Percentiles rank a stretch among this genome's conserved stretches.
Conservation (phyloP, 2,888 invertebrate species). For the Nycteola revayana region DNA sequence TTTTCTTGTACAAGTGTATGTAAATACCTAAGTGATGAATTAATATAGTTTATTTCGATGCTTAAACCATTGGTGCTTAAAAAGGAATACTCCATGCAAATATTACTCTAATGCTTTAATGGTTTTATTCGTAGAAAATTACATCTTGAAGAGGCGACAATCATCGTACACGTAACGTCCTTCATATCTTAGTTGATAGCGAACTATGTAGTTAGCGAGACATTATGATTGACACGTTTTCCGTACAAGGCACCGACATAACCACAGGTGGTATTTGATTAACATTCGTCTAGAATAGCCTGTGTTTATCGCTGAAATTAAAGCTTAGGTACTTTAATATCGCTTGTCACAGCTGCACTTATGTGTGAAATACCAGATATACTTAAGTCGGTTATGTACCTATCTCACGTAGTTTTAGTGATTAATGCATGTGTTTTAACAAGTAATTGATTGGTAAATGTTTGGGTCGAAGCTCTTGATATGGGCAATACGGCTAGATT, state of each 20-base stretch:
- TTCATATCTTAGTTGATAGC: too few relatives aligned
- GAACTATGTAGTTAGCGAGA: too few relatives aligned
- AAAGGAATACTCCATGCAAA: too few relatives aligned
- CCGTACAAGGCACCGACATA: conserved; percentile 14
- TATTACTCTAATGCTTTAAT: too few relatives aligned
- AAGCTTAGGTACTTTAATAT: neutral
- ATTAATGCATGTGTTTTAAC: neutral
- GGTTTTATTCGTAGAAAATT: too few relatives aligned
- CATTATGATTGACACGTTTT: too few relatives aligned
- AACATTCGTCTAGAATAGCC: conserved; percentile 11
- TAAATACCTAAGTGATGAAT: too few relatives aligned
- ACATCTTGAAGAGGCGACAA: too few relatives aligned
- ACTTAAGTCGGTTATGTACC: neutral
- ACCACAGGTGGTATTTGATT: conserved; percentile 16
- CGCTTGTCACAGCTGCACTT: conserved; percentile 10
- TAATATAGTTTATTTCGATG: too few relatives aligned
- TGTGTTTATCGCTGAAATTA: conserved; percentile 7
- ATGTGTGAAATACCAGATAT: conserved; percentile 9
- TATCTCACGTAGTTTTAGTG: neutral
- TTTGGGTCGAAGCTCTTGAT: neutral
- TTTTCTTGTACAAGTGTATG: too few relatives aligned
- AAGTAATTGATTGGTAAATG: neutral
- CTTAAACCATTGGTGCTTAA: too few relatives aligned
- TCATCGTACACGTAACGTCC: too few relatives aligned
- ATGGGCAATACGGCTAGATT: neutral